These are phyloP conservation scores for Albula goreensis DNA, from an alignment of 2,113 vertebrate genomes.

Conservation along the genomic window DNA sequence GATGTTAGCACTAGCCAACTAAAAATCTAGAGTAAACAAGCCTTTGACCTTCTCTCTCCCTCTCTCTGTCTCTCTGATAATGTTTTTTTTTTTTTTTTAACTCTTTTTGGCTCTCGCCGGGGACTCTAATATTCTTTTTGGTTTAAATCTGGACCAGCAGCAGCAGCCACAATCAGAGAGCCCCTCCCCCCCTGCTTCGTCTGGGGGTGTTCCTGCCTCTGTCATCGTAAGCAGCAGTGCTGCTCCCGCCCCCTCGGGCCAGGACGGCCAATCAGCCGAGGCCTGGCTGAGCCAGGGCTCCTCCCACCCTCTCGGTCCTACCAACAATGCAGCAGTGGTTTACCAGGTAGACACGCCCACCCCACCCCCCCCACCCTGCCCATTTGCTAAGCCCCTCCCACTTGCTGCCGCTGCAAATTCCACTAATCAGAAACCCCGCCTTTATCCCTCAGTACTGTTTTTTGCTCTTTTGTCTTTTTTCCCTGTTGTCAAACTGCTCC, in stretches of 20 bases:
- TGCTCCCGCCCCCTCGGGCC: conserved; percentile 69
- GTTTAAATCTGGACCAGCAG: conserved; percentile 77
- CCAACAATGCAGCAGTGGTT: conserved; percentile 76
- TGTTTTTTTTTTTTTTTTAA: no score
- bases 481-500: conserved; percentile 2
- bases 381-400: conserved; percentile 58
- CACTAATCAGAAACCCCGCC: conserved; percentile 56
- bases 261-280: conserved; percentile 70
- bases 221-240: conserved; percentile 84
- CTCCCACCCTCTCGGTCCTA: conserved; percentile 70
- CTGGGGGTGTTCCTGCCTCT: conserved; percentile 83
- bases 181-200: conserved; percentile 64
- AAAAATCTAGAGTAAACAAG: neutral
- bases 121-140: conserved; percentile 42
- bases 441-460: conserved; percentile 29
- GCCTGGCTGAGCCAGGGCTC: conserved; percentile 64
- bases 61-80: no score
- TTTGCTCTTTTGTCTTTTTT: neutral
- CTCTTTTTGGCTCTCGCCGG: no score
- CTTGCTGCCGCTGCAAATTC: conserved; percentile 65
- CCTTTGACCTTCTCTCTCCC: no score
- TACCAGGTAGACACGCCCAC: conserved; percentile 78
- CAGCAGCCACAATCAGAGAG: conserved; percentile 72
- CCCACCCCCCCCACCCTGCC: conserved; percentile 30
- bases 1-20: neutral